Evolutionary conservation across 92 coral and sea anemone species (phyloP).

Genomic region (Porites rus): DNA sequence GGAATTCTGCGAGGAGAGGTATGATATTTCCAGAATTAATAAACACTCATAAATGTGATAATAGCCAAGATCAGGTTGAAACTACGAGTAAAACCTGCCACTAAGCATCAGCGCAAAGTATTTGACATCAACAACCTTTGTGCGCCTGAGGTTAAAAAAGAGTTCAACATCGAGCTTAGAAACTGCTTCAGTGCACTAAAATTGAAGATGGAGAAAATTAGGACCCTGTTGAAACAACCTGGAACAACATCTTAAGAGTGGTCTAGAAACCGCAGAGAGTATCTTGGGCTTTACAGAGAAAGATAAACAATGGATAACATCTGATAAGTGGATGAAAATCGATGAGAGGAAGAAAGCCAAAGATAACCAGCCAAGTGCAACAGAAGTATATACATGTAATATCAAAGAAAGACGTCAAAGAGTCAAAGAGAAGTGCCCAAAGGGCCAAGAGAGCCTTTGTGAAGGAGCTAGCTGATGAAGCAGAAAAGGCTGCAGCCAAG

Average conservation of each 20-base stretch:
- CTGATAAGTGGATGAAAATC: neutral
- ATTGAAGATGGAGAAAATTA: neutral
- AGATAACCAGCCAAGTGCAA: constrained; percentile 15
- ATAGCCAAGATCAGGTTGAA: constrained; percentile 1
- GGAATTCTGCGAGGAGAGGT: constrained; percentile 70
- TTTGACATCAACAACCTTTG: neutral
- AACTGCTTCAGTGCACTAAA: constrained; percentile 12
- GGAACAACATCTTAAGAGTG: neutral
- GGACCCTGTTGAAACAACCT: neutral
- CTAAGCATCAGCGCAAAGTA: neutral
- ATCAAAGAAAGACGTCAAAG: neutral
- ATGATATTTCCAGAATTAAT: neutral
- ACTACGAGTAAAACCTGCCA: constrained; percentile 10
- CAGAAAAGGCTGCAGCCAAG: neutral
- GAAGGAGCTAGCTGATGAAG: neutral
- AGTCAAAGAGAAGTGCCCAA: neutral
- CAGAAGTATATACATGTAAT: neutral
- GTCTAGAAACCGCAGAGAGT: neutral
- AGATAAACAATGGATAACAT: neutral
- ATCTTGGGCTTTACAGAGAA: neutral
- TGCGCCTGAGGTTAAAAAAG: constrained; percentile 11
- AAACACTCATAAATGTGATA: neutral
- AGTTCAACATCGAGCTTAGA: constrained; percentile 35
- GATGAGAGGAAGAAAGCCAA: constrained; percentile 25
- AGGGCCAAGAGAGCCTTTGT: constrained; percentile 1